Evolutionary conservation across 2,888 invertebrate genomes (phyloP), one percentile per base, ranked within the genome.

Genomic region (Trichacis sp.): DNA sequence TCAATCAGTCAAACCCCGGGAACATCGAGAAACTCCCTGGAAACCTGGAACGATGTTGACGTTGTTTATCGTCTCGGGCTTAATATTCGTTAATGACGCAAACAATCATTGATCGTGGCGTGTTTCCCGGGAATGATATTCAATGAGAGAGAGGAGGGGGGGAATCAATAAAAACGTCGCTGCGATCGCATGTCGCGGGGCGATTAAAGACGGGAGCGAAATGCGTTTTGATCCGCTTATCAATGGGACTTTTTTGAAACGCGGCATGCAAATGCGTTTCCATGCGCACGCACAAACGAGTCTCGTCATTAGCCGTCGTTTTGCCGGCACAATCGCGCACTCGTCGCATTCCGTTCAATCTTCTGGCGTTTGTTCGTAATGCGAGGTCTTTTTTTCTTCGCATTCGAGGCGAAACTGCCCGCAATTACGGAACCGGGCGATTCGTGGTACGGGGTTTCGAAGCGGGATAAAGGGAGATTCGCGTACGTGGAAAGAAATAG

Each of bases 271-370:
- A 48, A 48, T 48, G 14, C 3, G 20, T 20, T 46, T 24, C n/a
- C 46, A 43, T 50, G 48, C 58, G 45, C 52, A 54, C 59, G 55
- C 57, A 52, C 61, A 59, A 66, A 58, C 62, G 56, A 53, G 58
- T 62, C 45, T 64, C 60, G 53, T 73, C 72, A 69, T 72, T 68
- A 70, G 55, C 68, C 66, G 69, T 47, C 59, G 54, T 47, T 24
- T 38, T 47, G 70, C 62, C 69, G 55, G 62, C 70, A 68, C 69
- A 72, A 73, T 73, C 73, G 70, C 65, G 72, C 67, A 68, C 68
- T 68, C 68, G 68, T 71, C 70, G 74, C 69, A 68, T 70, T 71
- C 63, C 64, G 70, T 66, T 70, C 72, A 72, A 76, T 75, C 73
- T 74, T 71, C 71, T 70, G 70, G 72, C 68, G 70, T 72, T 73